Base-by-base conservation (phyloP, 2,797 vertebrate genomes). In the Kryptopterus vitreolus region DNA sequence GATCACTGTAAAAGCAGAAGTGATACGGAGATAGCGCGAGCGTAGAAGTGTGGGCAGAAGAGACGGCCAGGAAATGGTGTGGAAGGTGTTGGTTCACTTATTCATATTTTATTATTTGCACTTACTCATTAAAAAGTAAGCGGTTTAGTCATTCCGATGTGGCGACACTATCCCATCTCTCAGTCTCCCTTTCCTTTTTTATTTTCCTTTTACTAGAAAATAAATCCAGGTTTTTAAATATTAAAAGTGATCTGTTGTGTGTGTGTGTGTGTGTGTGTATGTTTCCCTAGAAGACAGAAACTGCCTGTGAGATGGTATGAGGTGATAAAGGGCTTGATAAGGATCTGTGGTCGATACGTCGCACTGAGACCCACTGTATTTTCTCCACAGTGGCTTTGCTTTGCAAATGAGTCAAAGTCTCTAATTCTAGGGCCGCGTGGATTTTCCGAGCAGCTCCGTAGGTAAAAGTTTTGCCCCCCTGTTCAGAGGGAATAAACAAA, bases 371-470 rank as follows among this genome's bases (percentile, higher is more conserved):
- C 26, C 22, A 24, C 48, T 77, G 29, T 22, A 71, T 80, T 86
- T 86, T 80, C 85, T 53, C 76, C 70, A 62, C n/a, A 38, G 12
- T 15, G 3, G 11, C 77, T 86, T 86, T 86, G 80, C 63, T 79
- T 86, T 86, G 80, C 82, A 86, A 86, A 86, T 84, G 18, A 83
- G 33, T 52, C 63, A 43, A 48, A 46, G 75, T 59, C 73, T n/a
- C 61, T 50, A 33, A 80, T 58, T 55, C 59, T n/a, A 43, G 52
- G 33, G n/a, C 4, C 15, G 2, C 9, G 6, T 81, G 76, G 81
- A 82, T 52, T 82, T 82, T 82, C 81, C 81, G 74, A 11, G 18
- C 3, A 8, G 33, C 12, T 33, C 26, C 52, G 12, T 63, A 58
- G 26, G 10, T 26, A 11, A 46, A 20, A 74, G 66, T 61, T 77